Conservation (phyloP, 2,888 invertebrate genomes). For the Trichacis sp. region DNA sequence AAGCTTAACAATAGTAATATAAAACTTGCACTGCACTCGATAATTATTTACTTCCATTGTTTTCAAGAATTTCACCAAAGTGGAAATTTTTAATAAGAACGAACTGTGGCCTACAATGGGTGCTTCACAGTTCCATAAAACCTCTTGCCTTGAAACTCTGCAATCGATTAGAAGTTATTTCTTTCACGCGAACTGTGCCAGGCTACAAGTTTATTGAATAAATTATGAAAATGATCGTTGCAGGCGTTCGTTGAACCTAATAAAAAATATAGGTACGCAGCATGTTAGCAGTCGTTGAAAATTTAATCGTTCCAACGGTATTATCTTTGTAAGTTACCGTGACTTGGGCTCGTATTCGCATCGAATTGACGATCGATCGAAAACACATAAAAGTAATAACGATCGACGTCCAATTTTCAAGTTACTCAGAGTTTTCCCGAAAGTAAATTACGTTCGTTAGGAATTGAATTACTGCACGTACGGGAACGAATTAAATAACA, state of each 20-base stretch:
- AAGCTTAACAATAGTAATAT: no score
- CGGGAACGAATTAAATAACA: constrained; percentile 5
- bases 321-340: constrained; percentile 1
- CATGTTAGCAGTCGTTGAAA: constrained; percentile 6
- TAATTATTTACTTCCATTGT: no score
- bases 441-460: background rate
- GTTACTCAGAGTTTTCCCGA: background rate
- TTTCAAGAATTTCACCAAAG: no score
- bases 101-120: no score
- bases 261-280: constrained; percentile 19
- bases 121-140: no score
- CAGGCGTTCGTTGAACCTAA: constrained; percentile 38
- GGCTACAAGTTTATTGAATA: constrained; percentile 31
- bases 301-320: constrained; percentile 15
- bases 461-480: constrained; percentile 1
- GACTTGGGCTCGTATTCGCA: background rate
- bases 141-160: constrained; percentile 1
- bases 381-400: background rate
- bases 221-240: constrained; percentile 42
- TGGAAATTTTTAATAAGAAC: no score
- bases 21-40: no score
- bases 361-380: background rate
- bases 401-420: no score
- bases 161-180: constrained; percentile 33
- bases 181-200: constrained; percentile 21